Conservation (phyloP, 1,140 invertebrate species). For the Paracyclopina nana region DNA sequence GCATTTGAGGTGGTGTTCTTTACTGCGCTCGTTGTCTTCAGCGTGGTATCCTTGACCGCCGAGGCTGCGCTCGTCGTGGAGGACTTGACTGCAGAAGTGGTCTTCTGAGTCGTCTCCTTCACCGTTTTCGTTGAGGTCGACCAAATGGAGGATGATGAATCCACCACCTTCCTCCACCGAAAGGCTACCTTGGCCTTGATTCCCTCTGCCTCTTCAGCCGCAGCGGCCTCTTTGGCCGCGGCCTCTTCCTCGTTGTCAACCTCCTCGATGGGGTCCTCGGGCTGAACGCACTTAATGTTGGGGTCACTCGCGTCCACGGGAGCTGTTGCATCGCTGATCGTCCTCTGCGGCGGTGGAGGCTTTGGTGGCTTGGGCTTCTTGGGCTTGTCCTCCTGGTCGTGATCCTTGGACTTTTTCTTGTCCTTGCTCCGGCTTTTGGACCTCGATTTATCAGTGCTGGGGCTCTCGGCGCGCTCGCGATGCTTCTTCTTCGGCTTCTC, state of each 20-base stretch:
- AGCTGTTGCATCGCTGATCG: too few species aligned
- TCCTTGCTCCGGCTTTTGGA: too few species aligned
- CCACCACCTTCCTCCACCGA: not conserved
- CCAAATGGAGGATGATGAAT: not conserved
- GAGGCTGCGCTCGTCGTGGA: not conserved
- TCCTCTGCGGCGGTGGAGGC: not conserved
- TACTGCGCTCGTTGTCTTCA: not conserved
- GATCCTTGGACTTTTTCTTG: not conserved
- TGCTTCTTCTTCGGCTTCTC: not conserved
- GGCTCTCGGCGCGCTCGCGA: too few species aligned
- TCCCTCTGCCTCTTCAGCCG: too few species aligned
- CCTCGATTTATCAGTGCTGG: not conserved
- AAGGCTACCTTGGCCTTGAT: too few species aligned
- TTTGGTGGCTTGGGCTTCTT: not conserved
- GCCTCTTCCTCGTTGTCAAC: too few species aligned
- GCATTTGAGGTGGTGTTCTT: not conserved
- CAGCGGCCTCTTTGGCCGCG: too few species aligned
- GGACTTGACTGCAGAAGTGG: not conserved
- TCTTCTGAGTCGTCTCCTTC: not conserved
- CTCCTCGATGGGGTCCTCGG: too few species aligned
- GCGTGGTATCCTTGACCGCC: not conserved
- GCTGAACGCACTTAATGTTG: too few species aligned
- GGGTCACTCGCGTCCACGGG: too few species aligned
- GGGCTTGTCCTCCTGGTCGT: not conserved
- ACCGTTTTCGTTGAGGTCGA: not conserved